Conservation (phyloP, 2,113 vertebrate genomes). For the Electrona antarctica region DNA sequence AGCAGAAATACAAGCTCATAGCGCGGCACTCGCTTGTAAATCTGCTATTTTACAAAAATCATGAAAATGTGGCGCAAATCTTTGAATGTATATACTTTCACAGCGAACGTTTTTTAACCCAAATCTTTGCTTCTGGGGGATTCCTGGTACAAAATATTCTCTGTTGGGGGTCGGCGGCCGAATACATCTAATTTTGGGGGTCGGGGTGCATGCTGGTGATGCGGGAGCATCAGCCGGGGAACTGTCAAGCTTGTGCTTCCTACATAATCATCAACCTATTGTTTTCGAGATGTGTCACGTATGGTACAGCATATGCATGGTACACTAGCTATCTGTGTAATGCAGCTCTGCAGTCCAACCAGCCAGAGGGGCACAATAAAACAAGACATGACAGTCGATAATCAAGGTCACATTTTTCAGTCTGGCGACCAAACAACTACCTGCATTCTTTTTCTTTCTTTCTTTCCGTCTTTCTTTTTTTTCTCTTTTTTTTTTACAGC, state of each 20-base stretch:
- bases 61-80: too few relatives aligned
- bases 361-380: constrained; percentile 64
- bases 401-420: constrained; percentile 79
- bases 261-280: not conserved
- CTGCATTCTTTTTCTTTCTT: constrained; percentile 50
- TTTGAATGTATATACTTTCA: too few relatives aligned
- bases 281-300: constrained; percentile 8
- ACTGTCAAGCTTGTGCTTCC: constrained; percentile 13
- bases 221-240: not conserved
- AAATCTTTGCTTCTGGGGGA: too few relatives aligned
- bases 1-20: too few relatives aligned
- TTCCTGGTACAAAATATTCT: too few relatives aligned
- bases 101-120: too few relatives aligned
- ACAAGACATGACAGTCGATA: constrained; percentile 75
- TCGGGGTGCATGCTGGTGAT: constrained; percentile 4
- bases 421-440: constrained; percentile 75
- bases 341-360: constrained; percentile 53
- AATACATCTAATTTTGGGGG: not conserved
- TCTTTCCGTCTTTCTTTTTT: not conserved
- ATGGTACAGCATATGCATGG: constrained; percentile 15
- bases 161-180: too few relatives aligned
- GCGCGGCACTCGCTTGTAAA: too few relatives aligned
- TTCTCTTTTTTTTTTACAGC: constrained; percentile 61
- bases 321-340: constrained; percentile 12
- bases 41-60: too few relatives aligned